Evolutionary conservation across 2,888 invertebrate species (phyloP), one percentile per base, ranked within the genome.

Genomic region (Eretmocerus hayati): DNA sequence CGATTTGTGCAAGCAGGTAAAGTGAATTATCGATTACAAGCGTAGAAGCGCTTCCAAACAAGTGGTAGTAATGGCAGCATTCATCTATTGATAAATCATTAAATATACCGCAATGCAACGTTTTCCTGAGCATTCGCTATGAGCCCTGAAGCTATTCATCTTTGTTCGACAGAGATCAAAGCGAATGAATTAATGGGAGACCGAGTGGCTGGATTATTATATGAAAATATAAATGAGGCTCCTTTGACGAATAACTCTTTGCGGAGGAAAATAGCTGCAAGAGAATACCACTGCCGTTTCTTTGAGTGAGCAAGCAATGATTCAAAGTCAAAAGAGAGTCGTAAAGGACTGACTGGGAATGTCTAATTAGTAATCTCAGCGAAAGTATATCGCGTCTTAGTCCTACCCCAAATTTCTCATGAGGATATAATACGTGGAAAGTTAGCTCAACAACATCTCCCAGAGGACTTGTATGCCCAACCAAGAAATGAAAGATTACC

Each of bases 71-170:
- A n/a, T n/a, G n/a, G n/a, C n/a, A n/a, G n/a, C n/a, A n/a, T n/a
- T n/a, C n/a, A n/a, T n/a, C n/a, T n/a, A n/a, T n/a, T n/a, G 15
- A 48, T 48, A 44, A 43, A 48, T 48, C 48, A 40, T 35, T 39
- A 11, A 35, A 21, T 21, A 16, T 32, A 15, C 20, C 19, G n/a
- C 21, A 23, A 46, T 32, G 35, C 30, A 30, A 31, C 46, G 36
- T 42, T 42, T 39, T 33, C 38, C 33, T 37, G 22, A 9, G 30
- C 42, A 19, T 11, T 6, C 26, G 26, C 26, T 6, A 6, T 6
- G 8, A 33, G 15, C 33, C 33, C 33, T 13, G 4, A 18, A 26
- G 36, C 33, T 23, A 33, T 43, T 39, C 30, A 26, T 35, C 43
- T 30, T 39, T 40, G 35, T 40, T 32, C 35, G 39, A 40, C 43